Evolutionary conservation across 1,140 invertebrate species (phyloP), one percentile per base, ranked within the genome.

Genomic region (Trichonephila clavipes): DNA sequence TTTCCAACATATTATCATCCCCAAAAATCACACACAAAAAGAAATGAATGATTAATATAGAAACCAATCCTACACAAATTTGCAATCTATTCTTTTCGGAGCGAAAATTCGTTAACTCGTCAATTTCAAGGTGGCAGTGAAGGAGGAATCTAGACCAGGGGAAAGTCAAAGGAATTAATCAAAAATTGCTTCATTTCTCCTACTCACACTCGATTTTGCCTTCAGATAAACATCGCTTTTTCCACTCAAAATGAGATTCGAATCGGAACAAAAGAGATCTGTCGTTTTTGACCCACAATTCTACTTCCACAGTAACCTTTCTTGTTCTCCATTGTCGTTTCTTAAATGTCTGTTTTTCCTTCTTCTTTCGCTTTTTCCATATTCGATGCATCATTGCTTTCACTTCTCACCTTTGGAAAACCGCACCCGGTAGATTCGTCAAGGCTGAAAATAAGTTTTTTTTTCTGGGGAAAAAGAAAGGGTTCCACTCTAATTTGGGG

Each of bases 261-360:
- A 83, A 81, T 61, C 58, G 69, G 58, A 82, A 61, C 64, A 82
- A 85, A 92, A 59, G 90, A 62, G 90, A 62, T 66, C 72, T 92
- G 90, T 92, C 81, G 81, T 69, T 85, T 92, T 85, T 92, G 90
- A 92, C 90, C 90, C 40, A 92, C 72, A 92, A 92, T 83, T 92
- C 90, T 21, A 92, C 24, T 92, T 92, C 51, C 90, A 85, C 90
- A 51, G 28, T 92, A 85, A 83, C 81, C 81, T 92, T 85, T 92
- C 62, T 24, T 62, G 58, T 62, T 92, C 19, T 51, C 81, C 82
- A 85, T 92, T 92, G 77, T 92, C 90, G 61, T 64, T 83, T 34
- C 34, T 40, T 40, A 81, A 90, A 88, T 1, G 18, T 10, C 10
- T 88, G 34, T 88, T 85, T 81, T 58, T 59, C 12, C 24, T n/a